A percentile compares a stretch with the other conserved stretches of the same genome.
These are phyloP conservation scores for Cheirogaleus medius DNA, from an alignment of 2,113 vertebrate genomes.

Conservation along the genomic window DNA sequence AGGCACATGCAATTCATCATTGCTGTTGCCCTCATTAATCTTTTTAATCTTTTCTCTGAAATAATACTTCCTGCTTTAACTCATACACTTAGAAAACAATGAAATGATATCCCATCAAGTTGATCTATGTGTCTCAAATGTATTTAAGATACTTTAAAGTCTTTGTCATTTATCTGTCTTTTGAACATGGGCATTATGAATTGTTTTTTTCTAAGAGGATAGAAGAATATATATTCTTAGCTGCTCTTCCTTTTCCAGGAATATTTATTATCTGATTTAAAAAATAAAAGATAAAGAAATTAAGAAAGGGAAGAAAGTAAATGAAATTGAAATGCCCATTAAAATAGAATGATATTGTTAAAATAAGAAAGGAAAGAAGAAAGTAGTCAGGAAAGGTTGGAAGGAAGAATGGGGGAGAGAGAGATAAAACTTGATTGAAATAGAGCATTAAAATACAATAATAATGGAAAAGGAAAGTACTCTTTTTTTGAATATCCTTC, in stretches of 20 bases:
- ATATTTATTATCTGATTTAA: not conserved
- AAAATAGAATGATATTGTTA: not conserved
- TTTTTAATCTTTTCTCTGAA: conserved; percentile 58
- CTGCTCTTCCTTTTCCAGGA: not conserved
- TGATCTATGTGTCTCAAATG: not conserved
- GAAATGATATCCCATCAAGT: not conserved
- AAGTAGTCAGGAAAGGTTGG: not conserved
- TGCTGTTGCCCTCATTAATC: conserved; percentile 67
- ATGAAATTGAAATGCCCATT: not conserved
- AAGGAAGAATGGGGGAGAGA: not conserved
- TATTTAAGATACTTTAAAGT: conserved; percentile 44
- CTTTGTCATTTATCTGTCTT: not conserved
- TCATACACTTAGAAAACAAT: conserved; percentile 31
- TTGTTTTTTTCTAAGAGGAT: not conserved
- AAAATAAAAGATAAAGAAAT: not conserved
- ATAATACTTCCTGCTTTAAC: conserved; percentile 45
- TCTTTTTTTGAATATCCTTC: conserved; percentile 71
- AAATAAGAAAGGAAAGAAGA: not conserved
- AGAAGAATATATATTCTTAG: not conserved
- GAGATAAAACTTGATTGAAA: not conserved
- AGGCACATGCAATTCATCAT: conserved; percentile 31
- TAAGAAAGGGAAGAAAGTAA: not conserved
- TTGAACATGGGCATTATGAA: not conserved
- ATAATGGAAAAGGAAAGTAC: conserved; percentile 58
- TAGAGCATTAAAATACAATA: conserved; percentile 44